phyloP scores from a whole-genome alignment of 1,140 invertebrate species.

The Bathynomus jamesi region DNA sequence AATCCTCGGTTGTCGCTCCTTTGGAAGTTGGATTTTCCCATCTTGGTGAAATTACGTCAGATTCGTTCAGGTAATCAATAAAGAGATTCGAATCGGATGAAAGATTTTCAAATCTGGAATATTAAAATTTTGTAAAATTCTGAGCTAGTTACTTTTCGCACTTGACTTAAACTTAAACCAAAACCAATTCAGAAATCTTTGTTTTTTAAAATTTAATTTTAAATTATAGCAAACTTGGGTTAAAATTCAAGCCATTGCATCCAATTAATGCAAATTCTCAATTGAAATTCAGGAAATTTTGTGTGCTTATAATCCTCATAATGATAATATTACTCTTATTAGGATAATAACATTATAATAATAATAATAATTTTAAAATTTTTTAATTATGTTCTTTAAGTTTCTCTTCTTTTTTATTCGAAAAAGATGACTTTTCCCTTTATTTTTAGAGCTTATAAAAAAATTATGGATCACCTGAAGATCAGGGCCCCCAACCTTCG shows the following conservation, averaged over 20 bases:
- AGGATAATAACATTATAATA: no score
- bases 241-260: not conserved
- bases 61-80: not conserved
- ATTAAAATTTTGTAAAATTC: not conserved
- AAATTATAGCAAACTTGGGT: not conserved
- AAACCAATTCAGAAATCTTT: not conserved
- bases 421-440: no score
- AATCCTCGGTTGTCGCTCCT: not conserved
- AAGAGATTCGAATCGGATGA: not conserved
- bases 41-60: not conserved
- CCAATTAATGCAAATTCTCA: not conserved
- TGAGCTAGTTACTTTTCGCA: not conserved
- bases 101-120: slow-evolving; percentile 10
- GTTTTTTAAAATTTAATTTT: not conserved
- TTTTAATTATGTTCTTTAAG: no score
- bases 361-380: no score
- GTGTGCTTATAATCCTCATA: no score
- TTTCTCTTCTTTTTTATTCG: no score
- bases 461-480: no score
- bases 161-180: not conserved
- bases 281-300: not conserved
- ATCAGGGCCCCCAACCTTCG: no score
- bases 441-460: no score
- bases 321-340: no score
- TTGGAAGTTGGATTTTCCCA: not conserved